A percentile compares a stretch with the other conserved stretches of the same genome.
These are phyloP conservation scores for Lanius ludovicianus DNA, from an alignment of 2,113 vertebrate species.

Conservation along the genomic window DNA sequence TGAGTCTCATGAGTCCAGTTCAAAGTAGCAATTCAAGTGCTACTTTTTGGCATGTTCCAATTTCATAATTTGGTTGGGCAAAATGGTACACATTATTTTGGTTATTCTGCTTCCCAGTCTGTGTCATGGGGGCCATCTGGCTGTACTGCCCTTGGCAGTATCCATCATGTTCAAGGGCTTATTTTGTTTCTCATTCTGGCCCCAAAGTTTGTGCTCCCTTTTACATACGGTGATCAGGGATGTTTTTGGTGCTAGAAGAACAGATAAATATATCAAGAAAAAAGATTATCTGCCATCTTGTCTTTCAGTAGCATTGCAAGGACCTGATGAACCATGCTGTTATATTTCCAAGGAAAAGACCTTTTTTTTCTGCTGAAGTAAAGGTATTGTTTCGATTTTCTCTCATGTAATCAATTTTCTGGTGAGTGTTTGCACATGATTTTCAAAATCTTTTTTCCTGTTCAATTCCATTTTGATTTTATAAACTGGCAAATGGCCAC, in stretches of 20 bases:
- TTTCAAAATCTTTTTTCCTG: background rate
- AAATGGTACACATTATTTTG: background rate
- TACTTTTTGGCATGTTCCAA: background rate
- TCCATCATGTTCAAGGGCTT: background rate
- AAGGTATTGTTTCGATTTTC: background rate
- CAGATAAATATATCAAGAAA: background rate
- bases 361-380: background rate
- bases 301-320: background rate
- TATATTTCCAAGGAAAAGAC: background rate
- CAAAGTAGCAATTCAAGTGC: background rate
- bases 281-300: background rate
- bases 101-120: background rate
- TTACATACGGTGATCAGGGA: background rate
- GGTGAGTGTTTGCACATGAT: background rate
- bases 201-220: background rate
- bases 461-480: background rate
- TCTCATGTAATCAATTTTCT: background rate
- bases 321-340: background rate
- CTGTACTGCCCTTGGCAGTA: background rate
- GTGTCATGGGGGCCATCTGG: background rate
- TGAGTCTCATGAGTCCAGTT: background rate
- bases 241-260: background rate
- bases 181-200: background rate
- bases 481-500: background rate
- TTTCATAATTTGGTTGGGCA: background rate